A percentile compares a stretch with the other conserved stretches of the same genome.
Evolutionary conservation across 2,797 vertebrate genomes (phyloP).

Genomic region (Paramormyrops hopkinsi): DNA sequence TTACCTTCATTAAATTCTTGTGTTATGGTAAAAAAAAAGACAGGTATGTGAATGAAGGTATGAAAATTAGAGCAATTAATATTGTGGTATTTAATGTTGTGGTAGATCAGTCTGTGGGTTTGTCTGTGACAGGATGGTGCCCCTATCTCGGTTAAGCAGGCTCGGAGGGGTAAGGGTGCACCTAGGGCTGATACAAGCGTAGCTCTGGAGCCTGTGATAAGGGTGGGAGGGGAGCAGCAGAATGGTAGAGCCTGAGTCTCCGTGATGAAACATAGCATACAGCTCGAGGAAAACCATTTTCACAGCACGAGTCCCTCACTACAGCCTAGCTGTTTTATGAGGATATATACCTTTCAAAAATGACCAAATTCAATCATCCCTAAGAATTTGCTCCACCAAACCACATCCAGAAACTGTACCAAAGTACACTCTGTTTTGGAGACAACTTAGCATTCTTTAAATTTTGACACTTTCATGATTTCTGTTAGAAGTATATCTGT

Average conservation of each 20-base stretch:
- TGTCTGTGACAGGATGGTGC: background rate
- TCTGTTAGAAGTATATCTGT: background rate
- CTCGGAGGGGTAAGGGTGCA: constrained; percentile 31
- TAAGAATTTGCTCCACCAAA: background rate
- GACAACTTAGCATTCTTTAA: background rate
- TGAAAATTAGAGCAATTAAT: background rate
- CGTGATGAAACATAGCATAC: background rate
- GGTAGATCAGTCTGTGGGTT: background rate
- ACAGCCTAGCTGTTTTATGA: background rate
- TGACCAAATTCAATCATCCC: background rate
- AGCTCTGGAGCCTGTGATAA: constrained; percentile 31
- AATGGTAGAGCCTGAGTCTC: background rate
- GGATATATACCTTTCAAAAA: background rate
- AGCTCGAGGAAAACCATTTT: background rate
- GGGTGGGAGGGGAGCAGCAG: background rate
- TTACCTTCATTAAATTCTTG: background rate
- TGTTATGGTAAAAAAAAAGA: background rate
- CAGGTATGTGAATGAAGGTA: background rate
- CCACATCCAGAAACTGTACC: background rate
- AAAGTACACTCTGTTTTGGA: background rate
- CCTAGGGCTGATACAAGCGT: constrained; percentile 43
- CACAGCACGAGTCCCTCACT: background rate
- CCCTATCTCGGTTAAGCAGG: background rate
- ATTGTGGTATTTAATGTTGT: background rate
- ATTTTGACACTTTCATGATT: background rate